phyloP scores from a whole-genome alignment of 2,888 invertebrate genomes.

The Bombyx huttoni region DNA sequence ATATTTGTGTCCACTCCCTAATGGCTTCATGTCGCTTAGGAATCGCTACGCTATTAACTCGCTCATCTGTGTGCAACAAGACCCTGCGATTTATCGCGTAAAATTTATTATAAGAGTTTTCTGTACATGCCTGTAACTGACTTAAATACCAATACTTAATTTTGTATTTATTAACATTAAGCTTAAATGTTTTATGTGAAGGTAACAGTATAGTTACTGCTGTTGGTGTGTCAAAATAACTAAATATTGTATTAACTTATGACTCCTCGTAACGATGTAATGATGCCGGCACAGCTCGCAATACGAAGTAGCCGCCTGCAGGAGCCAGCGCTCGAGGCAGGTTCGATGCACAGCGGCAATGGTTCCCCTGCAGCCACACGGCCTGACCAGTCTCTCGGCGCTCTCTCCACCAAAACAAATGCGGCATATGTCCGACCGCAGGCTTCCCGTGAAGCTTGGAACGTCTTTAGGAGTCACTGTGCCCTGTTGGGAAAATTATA shows the following conservation, averaged over 20 bases:
- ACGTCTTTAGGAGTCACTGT: constrained; percentile 34
- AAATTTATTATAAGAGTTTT: no score
- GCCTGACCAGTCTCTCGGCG: constrained; percentile 57
- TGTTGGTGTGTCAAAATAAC: no score
- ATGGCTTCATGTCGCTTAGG: no score
- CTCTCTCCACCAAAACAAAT: constrained; percentile 65
- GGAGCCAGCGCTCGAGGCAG: constrained; percentile 64
- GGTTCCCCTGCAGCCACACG: constrained; percentile 61
- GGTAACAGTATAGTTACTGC: no score
- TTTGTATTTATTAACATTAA: no score
- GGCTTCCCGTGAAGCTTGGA: constrained; percentile 33
- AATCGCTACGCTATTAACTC: no score
- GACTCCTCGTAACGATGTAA: constrained; percentile 55
- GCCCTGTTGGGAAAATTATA: constrained; percentile 13
- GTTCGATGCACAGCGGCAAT: constrained; percentile 61
- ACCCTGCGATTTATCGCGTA: no score
- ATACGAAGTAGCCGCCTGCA: constrained; percentile 60
- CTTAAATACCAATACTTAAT: no score
- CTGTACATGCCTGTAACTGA: no score
- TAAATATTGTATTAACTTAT: constrained; percentile 31
- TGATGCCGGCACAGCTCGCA: constrained; percentile 65
- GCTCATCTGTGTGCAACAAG: no score
- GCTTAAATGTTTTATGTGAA: no score
- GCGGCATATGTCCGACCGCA: constrained; percentile 51
- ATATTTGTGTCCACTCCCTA: no score